Conservation (phyloP, 1,140 invertebrate genomes). For the Bicyclus anynana region DNA sequence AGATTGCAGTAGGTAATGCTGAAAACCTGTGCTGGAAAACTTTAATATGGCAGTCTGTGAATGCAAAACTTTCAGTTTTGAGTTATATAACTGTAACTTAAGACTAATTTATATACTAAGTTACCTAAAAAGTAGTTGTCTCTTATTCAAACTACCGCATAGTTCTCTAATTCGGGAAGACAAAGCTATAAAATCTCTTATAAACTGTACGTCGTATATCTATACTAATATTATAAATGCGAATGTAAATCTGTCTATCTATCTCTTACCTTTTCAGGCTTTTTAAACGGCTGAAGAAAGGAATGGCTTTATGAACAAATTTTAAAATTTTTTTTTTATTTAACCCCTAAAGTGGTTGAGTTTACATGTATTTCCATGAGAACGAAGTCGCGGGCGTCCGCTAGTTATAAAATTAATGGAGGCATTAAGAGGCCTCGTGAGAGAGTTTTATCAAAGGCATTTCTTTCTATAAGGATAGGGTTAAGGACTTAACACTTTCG, state of each 20-base stretch:
- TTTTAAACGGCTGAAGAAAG: too few species aligned
- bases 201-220: background rate
- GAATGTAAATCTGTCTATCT: too few species aligned
- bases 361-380: too few species aligned
- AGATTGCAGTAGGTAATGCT: background rate
- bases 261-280: too few species aligned
- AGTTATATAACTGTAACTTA: background rate
- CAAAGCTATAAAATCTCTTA: background rate
- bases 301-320: too few species aligned
- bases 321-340: too few species aligned
- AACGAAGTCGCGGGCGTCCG: background rate
- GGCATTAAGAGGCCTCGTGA: background rate
- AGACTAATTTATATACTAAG: background rate
- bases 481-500: background rate
- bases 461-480: constrained; percentile 4
- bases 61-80: background rate
- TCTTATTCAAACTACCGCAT: too few species aligned
- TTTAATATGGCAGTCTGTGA: background rate
- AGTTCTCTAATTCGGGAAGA: background rate
- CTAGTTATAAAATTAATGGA: background rate
- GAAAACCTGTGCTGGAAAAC: background rate
- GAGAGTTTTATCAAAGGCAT: constrained; percentile 5
- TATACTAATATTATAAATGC: too few species aligned
- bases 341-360: too few species aligned
- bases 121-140: background rate